A percentile compares a stretch with the other conserved stretches of the same genome.
Conservation (phyloP, 2,888 invertebrate genomes). For the Lydus trimaculatus region DNA sequence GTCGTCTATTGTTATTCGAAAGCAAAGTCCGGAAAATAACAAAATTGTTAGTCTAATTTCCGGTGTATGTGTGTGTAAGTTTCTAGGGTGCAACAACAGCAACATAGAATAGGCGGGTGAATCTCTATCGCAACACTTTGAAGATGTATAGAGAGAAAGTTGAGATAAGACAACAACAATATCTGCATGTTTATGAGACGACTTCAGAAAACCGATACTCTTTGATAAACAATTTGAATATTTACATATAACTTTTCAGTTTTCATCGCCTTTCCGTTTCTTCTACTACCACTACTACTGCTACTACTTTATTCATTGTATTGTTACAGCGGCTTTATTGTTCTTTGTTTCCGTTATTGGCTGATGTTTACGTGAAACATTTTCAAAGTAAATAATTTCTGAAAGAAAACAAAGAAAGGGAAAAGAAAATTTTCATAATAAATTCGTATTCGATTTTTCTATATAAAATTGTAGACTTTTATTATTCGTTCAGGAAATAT, state of each 20-base stretch:
- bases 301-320: no score
- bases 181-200: constrained; percentile 43
- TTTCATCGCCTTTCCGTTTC: constrained; percentile 5
- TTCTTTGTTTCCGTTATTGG: constrained; percentile 1
- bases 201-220: constrained; percentile 39
- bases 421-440: no score
- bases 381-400: background rate
- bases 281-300: no score
- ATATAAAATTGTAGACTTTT: constrained; percentile 8
- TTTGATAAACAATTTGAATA: constrained; percentile 39
- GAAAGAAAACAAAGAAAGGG: background rate
- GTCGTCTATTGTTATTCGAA: background rate
- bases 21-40: background rate
- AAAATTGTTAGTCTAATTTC: constrained; percentile 8
- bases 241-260: constrained; percentile 32
- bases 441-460: no score
- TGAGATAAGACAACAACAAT: constrained; percentile 31
- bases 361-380: background rate
- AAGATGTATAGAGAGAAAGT: constrained; percentile 13
- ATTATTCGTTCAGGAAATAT: constrained; percentile 12
- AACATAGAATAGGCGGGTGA: constrained; percentile 26
- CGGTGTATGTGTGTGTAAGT: background rate
- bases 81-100: background rate
- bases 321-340: constrained; percentile 9
- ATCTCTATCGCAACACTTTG: constrained; percentile 8